Evolutionary conservation across 1,140 invertebrate genomes (phyloP).

Genomic region (Coelopa frigida): DNA sequence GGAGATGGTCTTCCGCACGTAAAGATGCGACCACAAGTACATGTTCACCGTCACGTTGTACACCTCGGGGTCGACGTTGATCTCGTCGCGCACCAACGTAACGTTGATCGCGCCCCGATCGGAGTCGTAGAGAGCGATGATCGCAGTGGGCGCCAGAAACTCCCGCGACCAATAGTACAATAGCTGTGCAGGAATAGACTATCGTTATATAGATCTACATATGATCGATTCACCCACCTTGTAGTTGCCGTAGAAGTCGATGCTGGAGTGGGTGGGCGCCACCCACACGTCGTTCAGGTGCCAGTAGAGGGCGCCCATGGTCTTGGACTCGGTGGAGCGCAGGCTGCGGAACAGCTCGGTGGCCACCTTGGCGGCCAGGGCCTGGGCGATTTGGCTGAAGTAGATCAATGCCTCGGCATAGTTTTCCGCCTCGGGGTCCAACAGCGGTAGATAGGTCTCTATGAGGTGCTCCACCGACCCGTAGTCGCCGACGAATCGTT

Average conservation of each 20-base stretch:
- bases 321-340: slow-evolving; percentile 62
- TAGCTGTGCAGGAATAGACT: slow-evolving; percentile 62
- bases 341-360: slow-evolving; percentile 80
- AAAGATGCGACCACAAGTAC: slow-evolving; percentile 28
- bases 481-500: slow-evolving; percentile 73
- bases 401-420: slow-evolving; percentile 58
- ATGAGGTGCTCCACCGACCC: slow-evolving; percentile 54
- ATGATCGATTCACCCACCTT: slow-evolving; percentile 15
- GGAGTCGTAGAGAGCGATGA: slow-evolving; percentile 26
- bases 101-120: slow-evolving; percentile 23
- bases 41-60: slow-evolving; percentile 25
- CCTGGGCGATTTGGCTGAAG: slow-evolving; percentile 80
- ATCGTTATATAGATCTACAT: slow-evolving; percentile 44
- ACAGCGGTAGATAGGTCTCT: slow-evolving; percentile 51
- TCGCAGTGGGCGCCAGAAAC: slow-evolving; percentile 66
- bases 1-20: slow-evolving; percentile 19
- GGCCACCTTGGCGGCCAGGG: slow-evolving; percentile 74
- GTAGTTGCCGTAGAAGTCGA: slow-evolving; percentile 53
- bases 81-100: slow-evolving; percentile 24
- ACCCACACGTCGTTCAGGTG: slow-evolving; percentile 98
- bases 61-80: slow-evolving; percentile 13
- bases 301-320: slow-evolving; percentile 98
- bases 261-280: slow-evolving; percentile 90
- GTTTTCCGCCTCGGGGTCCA: slow-evolving; percentile 45
- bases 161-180: slow-evolving; percentile 80